A percentile compares a stretch with the other conserved stretches of the same genome.
These are phyloP conservation scores for Sparus aurata DNA, from an alignment of 2,797 vertebrate genomes.

Conservation along the genomic window DNA sequence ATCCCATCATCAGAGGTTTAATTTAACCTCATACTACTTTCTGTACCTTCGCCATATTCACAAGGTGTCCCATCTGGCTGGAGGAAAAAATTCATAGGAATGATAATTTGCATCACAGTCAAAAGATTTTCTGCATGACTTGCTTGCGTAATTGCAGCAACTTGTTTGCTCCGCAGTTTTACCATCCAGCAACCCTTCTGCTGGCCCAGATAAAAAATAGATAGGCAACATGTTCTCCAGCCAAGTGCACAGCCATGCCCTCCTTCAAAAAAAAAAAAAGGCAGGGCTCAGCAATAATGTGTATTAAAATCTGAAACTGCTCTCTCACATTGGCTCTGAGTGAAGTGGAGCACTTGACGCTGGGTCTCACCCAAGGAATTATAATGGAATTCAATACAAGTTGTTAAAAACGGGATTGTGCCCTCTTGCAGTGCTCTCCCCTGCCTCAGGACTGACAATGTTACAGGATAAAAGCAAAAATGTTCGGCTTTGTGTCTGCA, in stretches of 20 bases:
- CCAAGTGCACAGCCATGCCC: constrained; percentile 63
- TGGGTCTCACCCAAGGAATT: constrained; percentile 50
- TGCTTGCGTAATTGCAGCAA: constrained; percentile 63
- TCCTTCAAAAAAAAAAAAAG: constrained; percentile 61
- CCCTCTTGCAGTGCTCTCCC: constrained; percentile 18
- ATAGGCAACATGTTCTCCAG: constrained; percentile 60
- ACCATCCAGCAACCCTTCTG: constrained; percentile 59
- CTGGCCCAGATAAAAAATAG: constrained; percentile 73
- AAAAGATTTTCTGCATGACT: constrained; percentile 70
- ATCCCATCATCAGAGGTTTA: not conserved
- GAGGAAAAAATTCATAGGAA: constrained; percentile 11
- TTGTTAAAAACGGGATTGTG: constrained; percentile 28
- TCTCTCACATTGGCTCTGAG: constrained; percentile 39
- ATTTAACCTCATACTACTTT: constrained; percentile 1
- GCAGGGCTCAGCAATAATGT: constrained; percentile 69
- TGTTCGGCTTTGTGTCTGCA: constrained; percentile 8
- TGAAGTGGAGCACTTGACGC: constrained; percentile 38
- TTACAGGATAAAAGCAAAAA: constrained; percentile 38
- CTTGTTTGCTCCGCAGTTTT: constrained; percentile 73
- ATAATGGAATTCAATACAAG: constrained; percentile 54
- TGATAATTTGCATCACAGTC: constrained; percentile 64
- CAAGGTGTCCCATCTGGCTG: constrained; percentile 36
- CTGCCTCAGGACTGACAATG: constrained; percentile 4
- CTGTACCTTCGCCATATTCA: constrained; percentile 14
- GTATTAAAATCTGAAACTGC: constrained; percentile 63